Base-by-base conservation (phyloP, 2,113 vertebrate genomes). In the Leucopsar rothschildi region DNA sequence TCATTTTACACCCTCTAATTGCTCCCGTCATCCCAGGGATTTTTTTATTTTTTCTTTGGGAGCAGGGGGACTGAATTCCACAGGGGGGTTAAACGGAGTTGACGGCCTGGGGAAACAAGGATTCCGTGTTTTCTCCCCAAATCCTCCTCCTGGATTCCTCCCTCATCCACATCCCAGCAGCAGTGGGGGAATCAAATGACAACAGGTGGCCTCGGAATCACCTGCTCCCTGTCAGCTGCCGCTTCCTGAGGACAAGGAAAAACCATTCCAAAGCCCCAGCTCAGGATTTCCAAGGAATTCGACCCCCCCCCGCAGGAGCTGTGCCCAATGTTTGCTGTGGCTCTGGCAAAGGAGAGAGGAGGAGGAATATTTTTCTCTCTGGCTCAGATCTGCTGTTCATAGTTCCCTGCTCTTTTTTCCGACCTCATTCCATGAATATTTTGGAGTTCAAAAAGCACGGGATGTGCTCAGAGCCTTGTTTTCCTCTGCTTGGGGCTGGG, bases 201-300 rank as follows among this genome's bases (percentile, higher is more conserved):
- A 2, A 71, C 95, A 96, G 78, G 90, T 91, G 90, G 77, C 84
- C 8, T 5, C 12, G 3, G 5, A 18, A 57, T 90, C 92, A 59
- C 82, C 78, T 93, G 90, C 73, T 94, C 35, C 0, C 14, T 1
- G 2, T 78, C 95, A 95, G 94, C 95, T 95, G 94, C 69, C 2
- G 3, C 61, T 73, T 73, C 65, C 91, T 49, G 6, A 6, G 59
- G 49, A 63, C 53, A 1, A 19, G 53, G 44, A 21, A 53, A 44
- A 44, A 25, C 4, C 60, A 55, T 73, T 44, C 55, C 17, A 1
- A 19, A 69, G 28, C 40, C 40, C 50, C 11, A 2, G 16, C 56
- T 88, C 3, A 12, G 47, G 45, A 61, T 90, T 73, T 23, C 57
- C 31, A 6, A 68, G 77, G 71, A 86, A 86, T 86, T 76, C 1